phyloP scores from a whole-genome alignment of 2,113 vertebrate species.

The Telmatochromis sp. region DNA sequence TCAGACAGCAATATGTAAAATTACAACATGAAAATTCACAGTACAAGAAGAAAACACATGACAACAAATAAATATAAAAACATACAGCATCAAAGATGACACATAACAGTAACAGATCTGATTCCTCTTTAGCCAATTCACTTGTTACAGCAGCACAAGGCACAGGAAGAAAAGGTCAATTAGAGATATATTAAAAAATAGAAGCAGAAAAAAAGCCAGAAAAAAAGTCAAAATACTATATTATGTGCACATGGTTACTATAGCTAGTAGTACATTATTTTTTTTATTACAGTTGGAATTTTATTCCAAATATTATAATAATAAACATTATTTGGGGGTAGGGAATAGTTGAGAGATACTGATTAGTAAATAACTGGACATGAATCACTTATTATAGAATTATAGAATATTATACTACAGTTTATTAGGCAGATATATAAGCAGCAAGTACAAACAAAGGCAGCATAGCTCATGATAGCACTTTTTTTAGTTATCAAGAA shows the following conservation, averaged over 20 bases:
- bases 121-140: background rate
- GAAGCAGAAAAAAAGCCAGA: rapidly evolving
- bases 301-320: background rate
- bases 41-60: background rate
- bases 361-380: background rate
- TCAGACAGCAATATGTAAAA: background rate
- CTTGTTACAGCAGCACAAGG: background rate
- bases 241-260: background rate
- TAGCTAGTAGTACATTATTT: background rate
- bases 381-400: background rate
- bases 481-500: background rate
- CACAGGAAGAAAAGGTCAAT: background rate
- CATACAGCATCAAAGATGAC: background rate
- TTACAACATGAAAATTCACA: background rate
- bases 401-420: background rate
- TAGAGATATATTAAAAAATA: background rate
- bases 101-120: background rate
- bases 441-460: background rate
- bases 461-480: background rate
- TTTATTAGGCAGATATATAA: background rate
- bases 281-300: background rate
- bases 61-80: background rate
- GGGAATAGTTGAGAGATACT: rapidly evolving
- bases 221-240: background rate
- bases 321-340: background rate